Evolutionary conservation across 2,888 invertebrate genomes (phyloP).

Genomic region (Neoaliturus tenellus): DNA sequence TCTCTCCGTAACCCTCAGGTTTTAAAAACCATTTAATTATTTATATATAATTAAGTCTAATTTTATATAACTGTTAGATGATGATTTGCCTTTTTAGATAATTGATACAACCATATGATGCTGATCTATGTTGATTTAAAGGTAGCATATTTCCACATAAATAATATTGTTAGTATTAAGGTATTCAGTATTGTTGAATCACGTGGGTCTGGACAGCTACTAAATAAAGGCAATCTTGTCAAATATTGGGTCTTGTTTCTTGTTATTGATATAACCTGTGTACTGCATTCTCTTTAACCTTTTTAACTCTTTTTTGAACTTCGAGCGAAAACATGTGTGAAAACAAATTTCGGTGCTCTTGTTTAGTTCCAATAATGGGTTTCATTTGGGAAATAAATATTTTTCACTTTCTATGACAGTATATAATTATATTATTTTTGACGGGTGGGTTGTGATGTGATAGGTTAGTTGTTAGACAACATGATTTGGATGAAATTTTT

Average conservation of each 20-base stretch:
- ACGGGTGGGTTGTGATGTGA: no score
- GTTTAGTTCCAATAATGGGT: no score
- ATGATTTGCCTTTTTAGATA: neutral
- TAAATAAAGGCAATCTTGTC: constrained; percentile 40
- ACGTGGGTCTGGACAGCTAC: constrained; percentile 30
- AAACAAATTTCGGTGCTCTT: no score
- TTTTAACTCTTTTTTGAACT: no score
- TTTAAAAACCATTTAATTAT: neutral
- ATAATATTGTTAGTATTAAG: constrained; percentile 33
- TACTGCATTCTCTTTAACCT: no score
- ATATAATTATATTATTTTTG: no score
- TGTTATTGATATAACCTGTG: no score
- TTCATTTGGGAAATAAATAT: no score
- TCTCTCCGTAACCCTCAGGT: neutral
- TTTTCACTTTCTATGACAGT: no score
- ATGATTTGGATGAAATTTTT: no score
- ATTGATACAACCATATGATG: neutral
- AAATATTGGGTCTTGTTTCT: neutral
- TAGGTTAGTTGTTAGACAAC: no score
- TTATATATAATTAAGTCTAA: neutral
- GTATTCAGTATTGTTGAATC: constrained; percentile 37
- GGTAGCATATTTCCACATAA: constrained; percentile 1
- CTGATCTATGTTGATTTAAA: constrained; percentile 15
- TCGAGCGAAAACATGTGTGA: no score
- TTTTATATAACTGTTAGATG: neutral